phyloP scores from a whole-genome alignment of 2,888 invertebrate genomes.

The Hedya salicella region DNA sequence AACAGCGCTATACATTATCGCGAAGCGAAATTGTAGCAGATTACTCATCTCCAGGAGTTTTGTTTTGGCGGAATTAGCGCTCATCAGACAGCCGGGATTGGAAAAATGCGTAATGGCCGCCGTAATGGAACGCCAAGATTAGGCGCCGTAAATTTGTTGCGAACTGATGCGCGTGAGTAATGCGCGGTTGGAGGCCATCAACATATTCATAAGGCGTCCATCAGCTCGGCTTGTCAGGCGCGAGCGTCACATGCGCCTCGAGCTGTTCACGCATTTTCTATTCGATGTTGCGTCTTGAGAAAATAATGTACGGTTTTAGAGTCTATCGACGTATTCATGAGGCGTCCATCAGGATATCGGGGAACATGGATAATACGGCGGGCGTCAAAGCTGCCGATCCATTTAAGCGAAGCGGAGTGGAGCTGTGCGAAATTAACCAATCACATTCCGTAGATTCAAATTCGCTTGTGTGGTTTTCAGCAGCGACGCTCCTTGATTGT shows the following conservation, averaged over 20 bases:
- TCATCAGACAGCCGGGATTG: slow-evolving; percentile 29
- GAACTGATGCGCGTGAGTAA: neutral
- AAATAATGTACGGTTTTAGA: neutral
- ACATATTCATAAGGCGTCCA: slow-evolving; percentile 17
- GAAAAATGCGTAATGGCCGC: slow-evolving; percentile 30
- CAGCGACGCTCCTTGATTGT: too few relatives aligned
- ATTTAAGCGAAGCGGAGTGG: too few relatives aligned
- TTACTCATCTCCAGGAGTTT: slow-evolving; percentile 29
- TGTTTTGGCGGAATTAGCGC: slow-evolving; percentile 17
- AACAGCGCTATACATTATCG: slow-evolving; percentile 26
- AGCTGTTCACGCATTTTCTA: neutral
- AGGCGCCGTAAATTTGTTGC: slow-evolving; percentile 24
- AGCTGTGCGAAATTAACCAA: too few relatives aligned
- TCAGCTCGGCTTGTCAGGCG: neutral
- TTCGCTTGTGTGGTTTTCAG: too few relatives aligned
- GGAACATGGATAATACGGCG: too few relatives aligned
- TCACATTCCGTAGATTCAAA: too few relatives aligned
- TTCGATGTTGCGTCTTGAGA: too few relatives aligned
- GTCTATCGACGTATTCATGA: slow-evolving; percentile 11
- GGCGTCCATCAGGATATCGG: slow-evolving; percentile 4
- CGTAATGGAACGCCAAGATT: slow-evolving; percentile 28
- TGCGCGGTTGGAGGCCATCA: neutral
- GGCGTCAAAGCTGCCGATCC: too few relatives aligned
- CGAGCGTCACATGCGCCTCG: neutral
- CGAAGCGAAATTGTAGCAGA: slow-evolving; percentile 26